Evolutionary conservation across 1,140 invertebrate species (phyloP), one percentile per base, ranked within the genome.

Genomic region (Choristoneura fumiferana): DNA sequence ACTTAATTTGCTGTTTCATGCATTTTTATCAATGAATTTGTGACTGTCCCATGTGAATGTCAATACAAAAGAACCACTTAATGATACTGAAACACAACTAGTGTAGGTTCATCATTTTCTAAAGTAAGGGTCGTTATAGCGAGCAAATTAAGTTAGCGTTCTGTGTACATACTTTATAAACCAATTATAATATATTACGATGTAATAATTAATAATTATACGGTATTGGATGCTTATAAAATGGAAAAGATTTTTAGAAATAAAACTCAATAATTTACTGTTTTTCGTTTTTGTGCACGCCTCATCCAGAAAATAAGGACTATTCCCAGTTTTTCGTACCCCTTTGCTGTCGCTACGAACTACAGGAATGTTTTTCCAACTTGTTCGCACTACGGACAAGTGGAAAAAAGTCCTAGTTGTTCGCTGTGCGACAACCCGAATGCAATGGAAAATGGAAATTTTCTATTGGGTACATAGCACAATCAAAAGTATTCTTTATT

Each of bases 211-310:
- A 64, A 62, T 55, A 65, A 65, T 66, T 54, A 57, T 73, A 69
- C 73, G 64, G 69, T 57, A 71, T 67, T 71, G 68, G 43, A 73
- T 71, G 73, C 64, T 69, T 63, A 62, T 63, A 43, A 62, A 56
- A 40, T 67, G 40, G 56, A 62, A 67, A 66, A 57, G 62, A 52
- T 56, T 71, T 73, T 67, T 69, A 66, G 63, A 68, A 80, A 78
- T 81, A 84, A 84, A 84, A 53, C 65, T 67, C 17, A 68, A 75
- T 72, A 71, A 53, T 33, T 63, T 57, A 14, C 45, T 38, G 35
- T 15, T n/a, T 61, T 57, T 49, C 65, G 69, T 69, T 60, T 59
- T 62, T 54, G 62, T 15, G 45, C n/a, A n/a, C n/a, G n/a, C n/a
- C n/a, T n/a, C n/a, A n/a, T n/a, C n/a, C n/a, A n/a, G n/a, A n/a